phyloP scores from a whole-genome alignment of 2,113 vertebrate genomes.

The Rostratula benghalensis region DNA sequence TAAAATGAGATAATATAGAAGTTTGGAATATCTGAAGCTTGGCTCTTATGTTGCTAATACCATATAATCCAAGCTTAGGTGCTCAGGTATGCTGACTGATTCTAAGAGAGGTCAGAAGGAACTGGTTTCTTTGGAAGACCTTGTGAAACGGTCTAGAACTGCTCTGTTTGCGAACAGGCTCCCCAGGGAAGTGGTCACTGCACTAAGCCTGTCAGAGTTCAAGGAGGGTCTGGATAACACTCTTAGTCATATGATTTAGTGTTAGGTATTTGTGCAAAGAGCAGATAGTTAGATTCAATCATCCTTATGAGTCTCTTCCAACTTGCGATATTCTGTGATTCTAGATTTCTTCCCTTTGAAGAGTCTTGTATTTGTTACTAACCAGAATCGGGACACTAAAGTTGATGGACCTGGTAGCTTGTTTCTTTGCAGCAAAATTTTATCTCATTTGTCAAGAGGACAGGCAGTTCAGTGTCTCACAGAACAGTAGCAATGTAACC shows the following conservation, averaged over 20 bases:
- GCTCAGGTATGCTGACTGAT: background rate
- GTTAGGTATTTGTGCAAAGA: background rate
- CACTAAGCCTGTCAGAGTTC: background rate
- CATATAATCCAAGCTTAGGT: background rate
- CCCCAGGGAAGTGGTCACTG: accelerated
- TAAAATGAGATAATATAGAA: background rate
- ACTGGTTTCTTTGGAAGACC: background rate
- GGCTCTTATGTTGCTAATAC: background rate
- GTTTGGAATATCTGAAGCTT: background rate
- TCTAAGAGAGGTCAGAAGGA: background rate
- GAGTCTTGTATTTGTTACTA: background rate
- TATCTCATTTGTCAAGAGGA: background rate
- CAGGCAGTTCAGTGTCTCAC: background rate
- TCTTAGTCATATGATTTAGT: background rate
- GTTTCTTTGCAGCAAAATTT: background rate
- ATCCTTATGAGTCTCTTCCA: background rate
- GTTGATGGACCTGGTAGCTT: background rate
- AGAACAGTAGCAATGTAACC: background rate
- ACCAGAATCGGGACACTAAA: background rate
- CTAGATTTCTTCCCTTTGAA: background rate
- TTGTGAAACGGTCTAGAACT: background rate
- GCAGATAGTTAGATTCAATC: background rate
- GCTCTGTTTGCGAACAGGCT: background rate
- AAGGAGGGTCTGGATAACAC: accelerated
- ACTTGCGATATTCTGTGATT: background rate